Base-by-base conservation (phyloP, 2,888 invertebrate genomes). In the Folsomia candida region DNA sequence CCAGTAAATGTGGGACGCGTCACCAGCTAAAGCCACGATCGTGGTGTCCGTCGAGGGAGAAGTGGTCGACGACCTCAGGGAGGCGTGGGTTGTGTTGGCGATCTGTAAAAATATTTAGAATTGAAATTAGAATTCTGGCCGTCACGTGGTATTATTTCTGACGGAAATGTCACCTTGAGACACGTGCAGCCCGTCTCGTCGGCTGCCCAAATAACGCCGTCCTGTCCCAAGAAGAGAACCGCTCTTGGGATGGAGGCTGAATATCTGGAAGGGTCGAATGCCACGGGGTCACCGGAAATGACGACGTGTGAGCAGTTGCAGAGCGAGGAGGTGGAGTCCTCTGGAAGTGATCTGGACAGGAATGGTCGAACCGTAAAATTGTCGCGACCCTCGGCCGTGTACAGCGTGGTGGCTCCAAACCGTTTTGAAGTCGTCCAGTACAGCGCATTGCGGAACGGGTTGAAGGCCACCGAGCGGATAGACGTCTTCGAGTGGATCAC, bases 371-470 rank as follows among this genome's bases (percentile, higher is more conserved):
- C 66, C 24, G 77, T 77, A n/a, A n/a, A n/a, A 1, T 71, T 71
- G 9, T 81, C 81, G 71, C 80, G 75, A 0, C 75, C 67, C 18
- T 74, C 71, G 0, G 89, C 86, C 64, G 87, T 87, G 88, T 90
- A 89, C 61, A 91, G 82, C 47, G 86, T 85, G 3, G 88, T 88
- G 60, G 86, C 82, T 25, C 87, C 86, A n/a, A 86, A 85, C 74
- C 87, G 85, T 59, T 84, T 85, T 68, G 86, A 84, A 83, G 92
- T 91, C 65, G 92, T 87, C 93, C 93, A 94, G 79, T 89, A 88
- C 2, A 94, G 81, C 2, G 87, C 86, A 72, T 90, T 89, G 81
- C 63, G 84, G 76, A 89, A 87, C 0, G 95, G 94, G 69, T 91
- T 87, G 1, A 92, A 86, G 81, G 91, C 88, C 27, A 94, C 83